Percentiles rank a stretch among this genome's conserved stretches.
phyloP scores from a whole-genome alignment of 2,888 invertebrate genomes.

The Digitonthophagus gazella region DNA sequence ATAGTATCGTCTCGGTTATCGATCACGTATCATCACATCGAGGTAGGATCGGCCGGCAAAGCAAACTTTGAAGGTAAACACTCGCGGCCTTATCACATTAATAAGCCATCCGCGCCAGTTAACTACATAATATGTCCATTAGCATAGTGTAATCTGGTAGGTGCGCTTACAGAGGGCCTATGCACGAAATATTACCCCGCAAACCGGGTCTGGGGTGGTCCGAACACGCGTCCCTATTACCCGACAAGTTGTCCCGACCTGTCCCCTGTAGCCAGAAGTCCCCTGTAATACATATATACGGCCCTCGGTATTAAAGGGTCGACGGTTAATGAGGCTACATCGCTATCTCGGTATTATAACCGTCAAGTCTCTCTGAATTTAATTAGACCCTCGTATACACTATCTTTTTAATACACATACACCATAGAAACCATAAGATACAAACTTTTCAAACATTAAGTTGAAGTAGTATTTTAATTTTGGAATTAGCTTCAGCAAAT shows the following conservation, averaged over 20 bases:
- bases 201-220: neutral
- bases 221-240: neutral
- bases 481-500: no score
- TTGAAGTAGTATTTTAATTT: no score
- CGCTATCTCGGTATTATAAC: no score
- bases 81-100: conserved; percentile 1
- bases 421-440: no score
- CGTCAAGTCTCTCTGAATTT: no score
- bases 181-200: conserved; percentile 3
- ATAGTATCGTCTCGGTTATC: neutral
- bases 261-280: neutral
- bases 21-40: neutral
- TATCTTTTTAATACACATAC: neutral
- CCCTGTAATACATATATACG: neutral
- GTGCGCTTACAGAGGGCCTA: neutral
- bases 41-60: neutral
- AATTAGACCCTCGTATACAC: no score
- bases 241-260: neutral
- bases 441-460: no score
- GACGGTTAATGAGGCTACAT: neutral
- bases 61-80: neutral
- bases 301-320: neutral
- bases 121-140: conserved; percentile 16
- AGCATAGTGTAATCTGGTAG: conserved; percentile 10
- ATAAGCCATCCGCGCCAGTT: neutral